A percentile compares a stretch with the other conserved stretches of the same genome.
Conservation (phyloP, 2,888 invertebrate genomes). For the Andricus curvator region DNA sequence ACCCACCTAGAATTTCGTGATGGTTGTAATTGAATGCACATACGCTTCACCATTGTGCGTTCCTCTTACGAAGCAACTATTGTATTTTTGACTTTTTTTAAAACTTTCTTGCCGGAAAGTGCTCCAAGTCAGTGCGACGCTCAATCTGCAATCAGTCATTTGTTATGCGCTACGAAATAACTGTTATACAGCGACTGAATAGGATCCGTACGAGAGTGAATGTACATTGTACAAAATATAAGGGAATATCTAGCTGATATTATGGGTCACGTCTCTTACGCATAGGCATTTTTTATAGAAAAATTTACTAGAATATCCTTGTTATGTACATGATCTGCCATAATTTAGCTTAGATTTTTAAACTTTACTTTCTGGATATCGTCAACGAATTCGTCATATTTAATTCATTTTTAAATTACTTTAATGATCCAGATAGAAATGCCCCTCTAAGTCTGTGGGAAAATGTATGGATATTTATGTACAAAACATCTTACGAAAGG, state of each 20-base stretch:
- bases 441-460: neutral
- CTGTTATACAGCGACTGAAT: neutral
- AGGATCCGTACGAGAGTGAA: neutral
- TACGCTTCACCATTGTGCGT: conserved; percentile 23
- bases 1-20: conserved; percentile 20
- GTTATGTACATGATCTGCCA: neutral
- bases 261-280: neutral
- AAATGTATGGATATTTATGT: neutral
- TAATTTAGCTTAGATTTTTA: neutral
- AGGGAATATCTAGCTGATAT: neutral
- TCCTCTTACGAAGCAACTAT: conserved; percentile 16
- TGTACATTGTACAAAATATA: neutral
- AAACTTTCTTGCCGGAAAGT: neutral
- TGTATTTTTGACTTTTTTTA: conserved; percentile 5
- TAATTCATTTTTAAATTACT: neutral
- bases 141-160: neutral
- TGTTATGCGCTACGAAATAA: neutral
- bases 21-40: conserved; percentile 30
- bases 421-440: neutral
- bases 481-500: neutral
- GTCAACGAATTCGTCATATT: neutral
- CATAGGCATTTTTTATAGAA: neutral
- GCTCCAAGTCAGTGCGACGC: neutral
- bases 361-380: neutral
- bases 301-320: neutral